A percentile compares a stretch with the other conserved stretches of the same genome.
phyloP scores from a whole-genome alignment of 1,140 invertebrate genomes.

The Bombus waltoni region DNA sequence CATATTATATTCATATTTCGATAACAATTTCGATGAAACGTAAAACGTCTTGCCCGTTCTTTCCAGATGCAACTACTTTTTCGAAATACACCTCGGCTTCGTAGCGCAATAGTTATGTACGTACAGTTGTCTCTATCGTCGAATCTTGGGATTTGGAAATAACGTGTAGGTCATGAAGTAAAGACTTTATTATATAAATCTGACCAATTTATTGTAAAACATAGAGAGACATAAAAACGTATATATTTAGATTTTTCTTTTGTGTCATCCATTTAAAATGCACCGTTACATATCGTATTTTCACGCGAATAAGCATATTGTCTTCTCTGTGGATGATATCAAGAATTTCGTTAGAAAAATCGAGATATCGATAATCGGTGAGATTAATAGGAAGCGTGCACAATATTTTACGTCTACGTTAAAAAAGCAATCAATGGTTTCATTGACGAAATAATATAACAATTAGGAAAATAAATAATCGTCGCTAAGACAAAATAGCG shows the following conservation, averaged over 20 bases:
- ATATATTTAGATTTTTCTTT: slow-evolving; percentile 46
- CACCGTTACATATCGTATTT: slow-evolving; percentile 16
- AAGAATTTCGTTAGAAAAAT: background rate
- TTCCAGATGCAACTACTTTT: background rate
- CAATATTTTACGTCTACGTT: slow-evolving; percentile 16
- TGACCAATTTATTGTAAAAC: slow-evolving; percentile 63
- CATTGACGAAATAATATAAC: background rate
- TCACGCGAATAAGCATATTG: background rate
- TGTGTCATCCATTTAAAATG: background rate
- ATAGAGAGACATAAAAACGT: slow-evolving; percentile 49
- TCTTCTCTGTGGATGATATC: background rate
- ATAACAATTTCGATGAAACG: background rate
- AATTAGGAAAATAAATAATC: slow-evolving; percentile 24
- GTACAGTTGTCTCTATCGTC: background rate
- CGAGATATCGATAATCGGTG: background rate
- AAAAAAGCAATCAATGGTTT: slow-evolving; percentile 8
- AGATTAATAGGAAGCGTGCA: slow-evolving; percentile 26
- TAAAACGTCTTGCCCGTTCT: too few relatives aligned
- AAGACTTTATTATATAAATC: slow-evolving; percentile 48
- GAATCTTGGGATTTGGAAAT: slow-evolving; percentile 29
- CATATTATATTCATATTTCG: background rate
- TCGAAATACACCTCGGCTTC: background rate
- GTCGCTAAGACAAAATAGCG: background rate
- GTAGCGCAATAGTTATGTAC: background rate
- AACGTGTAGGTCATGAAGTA: slow-evolving; percentile 27